Conservation (phyloP, 92 coral and sea anemone genomes). For the Phenganax marumi region DNA sequence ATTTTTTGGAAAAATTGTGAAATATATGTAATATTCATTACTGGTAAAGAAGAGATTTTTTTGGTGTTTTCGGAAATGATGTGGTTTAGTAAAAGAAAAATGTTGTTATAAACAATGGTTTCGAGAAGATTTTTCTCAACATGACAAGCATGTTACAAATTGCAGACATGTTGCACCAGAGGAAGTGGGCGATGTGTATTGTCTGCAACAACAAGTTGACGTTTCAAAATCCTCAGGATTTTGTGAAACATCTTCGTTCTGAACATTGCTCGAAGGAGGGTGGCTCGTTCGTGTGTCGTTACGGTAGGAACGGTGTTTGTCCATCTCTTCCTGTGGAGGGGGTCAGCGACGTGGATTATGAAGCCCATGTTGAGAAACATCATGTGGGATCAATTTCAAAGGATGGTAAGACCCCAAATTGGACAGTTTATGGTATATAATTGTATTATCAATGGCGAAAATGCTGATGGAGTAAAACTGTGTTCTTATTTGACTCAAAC, state of each 20-base stretch:
- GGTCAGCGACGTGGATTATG: slow-evolving; percentile 95
- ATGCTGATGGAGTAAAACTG: too few species aligned
- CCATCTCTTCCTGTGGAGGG: slow-evolving; percentile 99
- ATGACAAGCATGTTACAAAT: slow-evolving; percentile 77
- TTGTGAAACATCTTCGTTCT: slow-evolving; percentile 80
- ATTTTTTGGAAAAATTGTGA: background rate
- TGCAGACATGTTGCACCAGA: slow-evolving; percentile 80
- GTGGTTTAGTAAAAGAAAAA: background rate
- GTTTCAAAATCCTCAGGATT: slow-evolving; percentile 87
- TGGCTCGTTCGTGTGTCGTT: slow-evolving; percentile 96
- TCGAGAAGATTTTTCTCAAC: background rate
- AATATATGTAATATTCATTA: background rate
- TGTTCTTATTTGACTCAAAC: too few species aligned
- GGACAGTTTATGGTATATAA: background rate
- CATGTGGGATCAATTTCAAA: slow-evolving; percentile 54
- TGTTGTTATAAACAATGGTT: background rate
- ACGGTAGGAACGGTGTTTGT: slow-evolving; percentile 95
- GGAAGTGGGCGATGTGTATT: slow-evolving; percentile 90
- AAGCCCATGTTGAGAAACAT: slow-evolving; percentile 82
- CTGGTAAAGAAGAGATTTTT: background rate
- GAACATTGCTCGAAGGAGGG: slow-evolving; percentile 93
- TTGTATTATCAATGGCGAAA: background rate
- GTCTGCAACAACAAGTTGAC: slow-evolving; percentile 79
- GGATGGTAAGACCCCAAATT: background rate
- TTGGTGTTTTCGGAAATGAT: background rate